Base-by-base conservation (phyloP, 2,797 vertebrate species). In the Chrysocyon brachyurus region DNA sequence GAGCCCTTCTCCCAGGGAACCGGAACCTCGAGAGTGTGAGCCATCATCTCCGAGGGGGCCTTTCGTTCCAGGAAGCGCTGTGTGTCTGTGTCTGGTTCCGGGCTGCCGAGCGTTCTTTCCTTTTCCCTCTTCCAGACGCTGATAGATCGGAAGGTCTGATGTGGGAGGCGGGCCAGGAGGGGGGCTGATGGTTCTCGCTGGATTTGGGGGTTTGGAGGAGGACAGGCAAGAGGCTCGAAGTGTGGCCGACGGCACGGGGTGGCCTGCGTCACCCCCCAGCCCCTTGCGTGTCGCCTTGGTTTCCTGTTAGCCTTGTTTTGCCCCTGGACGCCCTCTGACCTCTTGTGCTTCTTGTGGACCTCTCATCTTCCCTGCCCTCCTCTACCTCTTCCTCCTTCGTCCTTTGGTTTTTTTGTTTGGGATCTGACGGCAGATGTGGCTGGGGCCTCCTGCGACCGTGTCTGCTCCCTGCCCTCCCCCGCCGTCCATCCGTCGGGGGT, bases 1-100 rank as follows among this genome's bases (percentile, higher is more conserved):
- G 52, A 90, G 85, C 16, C 28, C 64, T 94, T 91, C 89, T 88
- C 28, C 94, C 97, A 88, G 94, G 84, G 54, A 97, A 79, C 90
- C 7, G 22, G 91, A 93, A 68, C 87, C 78, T 77, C 26, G 90
- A 86, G 81, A 64, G 56, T 26, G 4, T 15, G 83, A 87, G 90
- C 78, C 88, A 49, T 85, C 88, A 54, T 87, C 81, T 97, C 96
- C 28, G n/a, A 12, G 40, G 40, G 87, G 93, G 26, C 83, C 93
- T 61, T 81, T 72, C 57, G 6, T 86, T 86, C 73, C 21, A 64
- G 91, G 85, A 85, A 85, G 84, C 46, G 26, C 54, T 49, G 6
- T 12, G 14, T 49, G 40, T 11, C 19, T 10, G 16, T 26, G 22
- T 75, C 54, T 52, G 28, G 57, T 12, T 90, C 73, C 26, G 31